These are phyloP conservation scores for Thamnaconus septentrionalis DNA, from an alignment of 2,113 vertebrate genomes.

Conservation along the genomic window DNA sequence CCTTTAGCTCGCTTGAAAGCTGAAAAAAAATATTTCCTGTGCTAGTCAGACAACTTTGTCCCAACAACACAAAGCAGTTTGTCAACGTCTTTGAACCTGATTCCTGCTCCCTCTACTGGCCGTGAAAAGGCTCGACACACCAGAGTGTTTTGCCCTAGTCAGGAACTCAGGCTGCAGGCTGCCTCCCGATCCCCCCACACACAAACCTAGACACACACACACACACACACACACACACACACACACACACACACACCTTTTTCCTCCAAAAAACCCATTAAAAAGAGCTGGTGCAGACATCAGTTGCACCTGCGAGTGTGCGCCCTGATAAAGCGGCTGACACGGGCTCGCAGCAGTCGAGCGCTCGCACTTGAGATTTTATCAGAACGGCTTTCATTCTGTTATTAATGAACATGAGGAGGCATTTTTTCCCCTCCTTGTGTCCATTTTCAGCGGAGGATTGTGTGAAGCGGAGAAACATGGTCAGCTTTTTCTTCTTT, in stretches of 20 bases:
- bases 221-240: no score
- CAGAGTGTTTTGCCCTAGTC: conserved; percentile 8
- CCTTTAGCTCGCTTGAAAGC: no score
- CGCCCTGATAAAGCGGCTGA: neutral
- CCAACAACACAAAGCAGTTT: no score
- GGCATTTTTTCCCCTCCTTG: conserved; percentile 2
- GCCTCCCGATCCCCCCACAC: no score
- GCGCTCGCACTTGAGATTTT: conserved; percentile 1
- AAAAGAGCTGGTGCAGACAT: conserved; percentile 4
- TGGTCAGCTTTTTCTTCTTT: neutral
- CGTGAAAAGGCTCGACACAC: conserved; percentile 1
- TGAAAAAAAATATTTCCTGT: no score
- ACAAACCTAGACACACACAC: no score
- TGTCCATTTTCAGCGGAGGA: conserved; percentile 13
- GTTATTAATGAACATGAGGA: conserved; percentile 13
- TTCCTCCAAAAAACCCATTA: conserved; percentile 17
- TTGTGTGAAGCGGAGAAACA: neutral
- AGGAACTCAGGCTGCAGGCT: conserved; percentile 1
- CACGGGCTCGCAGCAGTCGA: no score
- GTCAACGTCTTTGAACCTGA: no score
- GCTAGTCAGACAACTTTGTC: no score
- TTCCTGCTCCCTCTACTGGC: neutral
- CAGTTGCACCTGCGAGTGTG: conserved; percentile 1
- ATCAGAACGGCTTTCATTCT: conserved; percentile 14
- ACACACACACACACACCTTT: no score